Evolutionary conservation across 2,888 invertebrate species (phyloP), one percentile per base, ranked within the genome.

Genomic region (Brassicogethes aeneus): DNA sequence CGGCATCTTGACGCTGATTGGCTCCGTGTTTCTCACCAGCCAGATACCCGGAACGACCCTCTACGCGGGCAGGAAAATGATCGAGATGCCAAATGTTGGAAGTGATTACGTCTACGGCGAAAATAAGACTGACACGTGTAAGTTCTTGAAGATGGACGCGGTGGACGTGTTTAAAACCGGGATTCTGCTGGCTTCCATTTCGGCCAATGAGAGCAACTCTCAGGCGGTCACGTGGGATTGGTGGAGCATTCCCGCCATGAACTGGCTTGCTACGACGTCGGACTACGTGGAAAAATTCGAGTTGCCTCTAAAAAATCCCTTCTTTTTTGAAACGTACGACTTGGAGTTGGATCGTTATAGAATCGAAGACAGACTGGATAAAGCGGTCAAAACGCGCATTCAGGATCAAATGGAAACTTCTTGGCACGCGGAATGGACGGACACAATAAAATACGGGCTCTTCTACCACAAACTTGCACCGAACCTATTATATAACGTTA

Each of bases 1-100:
- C 3, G 65, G 79, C 33, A 55, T 82, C 32, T 59, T 78, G 29
- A 76, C 79, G 2, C 62, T 82, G 33, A 53, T 80, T 34, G 77
- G 77, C 17, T 78, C 81, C n/a, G 60, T 75, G 45, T 71, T 70
- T 48, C 59, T 75, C 46, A 70, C 69, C 34, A 73, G 72, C 47
- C 69, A 72, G 50, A 62, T 75, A 46, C 73, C 74, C 2, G 73
- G 74, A 30, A 71, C 70, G 34, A 61, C 65, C 37, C 57, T 72
- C 3, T 56, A 58, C 36, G 32, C 41, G 12, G 51, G 45, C 38
- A 39, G 44, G 43, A 36, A 40, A 5, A 46, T 46, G 17, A 41
- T 17, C 42, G 29, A 36, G 12, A 33, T n/a, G 15, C 15, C 10
- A 16, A 10, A 33, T 5, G 14, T 34, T 14, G 32, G 3, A 10